phyloP scores from a whole-genome alignment of 2,113 vertebrate species.

The Orycteropus afer region DNA sequence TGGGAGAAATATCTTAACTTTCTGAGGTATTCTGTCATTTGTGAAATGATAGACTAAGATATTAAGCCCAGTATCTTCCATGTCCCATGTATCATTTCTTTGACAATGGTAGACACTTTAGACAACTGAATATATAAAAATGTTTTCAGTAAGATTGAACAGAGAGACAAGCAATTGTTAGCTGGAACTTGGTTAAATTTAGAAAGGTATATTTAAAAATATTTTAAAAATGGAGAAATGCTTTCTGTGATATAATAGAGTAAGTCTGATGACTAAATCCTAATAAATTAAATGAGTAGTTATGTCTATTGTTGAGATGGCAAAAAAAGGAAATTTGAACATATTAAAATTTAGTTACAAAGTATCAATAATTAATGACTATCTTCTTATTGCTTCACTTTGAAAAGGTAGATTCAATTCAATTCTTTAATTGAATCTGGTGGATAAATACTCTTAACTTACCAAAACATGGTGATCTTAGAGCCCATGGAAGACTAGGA shows the following conservation, averaged over 20 bases:
- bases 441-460: neutral
- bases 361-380: neutral
- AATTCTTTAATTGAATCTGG: neutral
- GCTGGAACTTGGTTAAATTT: neutral
- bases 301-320: neutral
- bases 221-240: neutral
- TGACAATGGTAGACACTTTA: neutral
- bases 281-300: neutral
- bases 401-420: neutral
- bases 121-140: neutral
- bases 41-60: neutral
- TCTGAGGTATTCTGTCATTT: neutral
- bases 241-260: neutral
- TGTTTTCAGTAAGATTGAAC: neutral
- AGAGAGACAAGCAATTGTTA: neutral
- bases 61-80: neutral
- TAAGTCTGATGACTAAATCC: neutral
- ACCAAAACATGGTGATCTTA: neutral
- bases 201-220: neutral
- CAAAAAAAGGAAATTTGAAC: neutral
- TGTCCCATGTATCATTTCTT: neutral
- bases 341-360: conserved; percentile 3
- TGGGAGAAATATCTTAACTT: neutral
- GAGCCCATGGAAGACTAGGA: neutral
- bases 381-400: neutral